Evolutionary conservation across 2,888 invertebrate species (phyloP).

Genomic region (Creontiades dilutus): DNA sequence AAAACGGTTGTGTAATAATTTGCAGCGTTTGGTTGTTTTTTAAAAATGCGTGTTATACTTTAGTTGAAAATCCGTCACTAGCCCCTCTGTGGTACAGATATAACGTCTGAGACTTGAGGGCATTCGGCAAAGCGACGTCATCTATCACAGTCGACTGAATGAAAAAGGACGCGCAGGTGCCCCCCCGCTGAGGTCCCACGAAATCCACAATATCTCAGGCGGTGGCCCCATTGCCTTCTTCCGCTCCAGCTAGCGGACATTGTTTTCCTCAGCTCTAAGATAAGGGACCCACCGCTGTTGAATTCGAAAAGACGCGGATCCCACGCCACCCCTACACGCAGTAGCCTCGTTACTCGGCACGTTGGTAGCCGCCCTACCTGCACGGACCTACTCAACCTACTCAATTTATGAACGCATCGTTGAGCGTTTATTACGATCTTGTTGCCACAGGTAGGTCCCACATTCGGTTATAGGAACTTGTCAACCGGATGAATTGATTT

Average conservation of each 20-base stretch:
- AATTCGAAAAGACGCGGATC: slow-evolving; percentile 15
- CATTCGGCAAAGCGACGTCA: not conserved
- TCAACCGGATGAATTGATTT: slow-evolving; percentile 6
- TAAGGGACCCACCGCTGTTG: slow-evolving; percentile 21
- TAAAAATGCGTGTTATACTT: too few species aligned
- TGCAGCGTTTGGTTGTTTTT: too few species aligned
- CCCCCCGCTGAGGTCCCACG: slow-evolving; percentile 32
- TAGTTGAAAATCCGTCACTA: too few species aligned
- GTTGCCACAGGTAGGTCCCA: slow-evolving; percentile 28
- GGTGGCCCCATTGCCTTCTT: slow-evolving; percentile 26
- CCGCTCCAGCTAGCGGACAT: not conserved
- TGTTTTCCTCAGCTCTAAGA: slow-evolving; percentile 14
- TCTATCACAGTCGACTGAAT: not conserved
- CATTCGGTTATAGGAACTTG: not conserved
- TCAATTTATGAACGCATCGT: slow-evolving; percentile 9
- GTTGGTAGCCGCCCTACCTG: not conserved
- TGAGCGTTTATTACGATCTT: not conserved
- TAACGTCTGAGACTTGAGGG: not conserved
- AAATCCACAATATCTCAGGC: slow-evolving; percentile 9
- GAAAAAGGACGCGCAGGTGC: slow-evolving; percentile 9
- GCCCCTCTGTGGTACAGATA: not conserved
- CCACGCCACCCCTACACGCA: slow-evolving; percentile 42
- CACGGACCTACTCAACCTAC: not conserved
- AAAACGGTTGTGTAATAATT: too few species aligned
- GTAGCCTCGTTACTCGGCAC: too few species aligned